Evolutionary conservation across 2,888 invertebrate genomes (phyloP).

Genomic region (Dasysyrphus tricinctus): DNA sequence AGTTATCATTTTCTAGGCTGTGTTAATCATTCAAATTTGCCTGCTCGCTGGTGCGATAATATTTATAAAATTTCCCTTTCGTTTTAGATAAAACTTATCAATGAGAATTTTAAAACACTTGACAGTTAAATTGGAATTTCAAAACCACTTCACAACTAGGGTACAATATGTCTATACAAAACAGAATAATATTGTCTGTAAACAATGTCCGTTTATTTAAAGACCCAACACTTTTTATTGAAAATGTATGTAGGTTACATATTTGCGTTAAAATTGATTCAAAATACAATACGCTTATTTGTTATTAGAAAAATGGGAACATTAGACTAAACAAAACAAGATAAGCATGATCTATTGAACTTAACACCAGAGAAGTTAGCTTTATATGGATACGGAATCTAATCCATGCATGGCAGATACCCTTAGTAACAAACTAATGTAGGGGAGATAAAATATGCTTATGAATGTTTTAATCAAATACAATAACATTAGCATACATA

Average conservation of each 20-base stretch:
- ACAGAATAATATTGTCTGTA: background rate
- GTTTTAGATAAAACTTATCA: constrained; percentile 50
- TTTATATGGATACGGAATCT: constrained; percentile 11
- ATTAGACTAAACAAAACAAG: background rate
- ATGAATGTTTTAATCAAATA: background rate
- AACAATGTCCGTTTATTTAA: background rate
- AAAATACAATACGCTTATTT: background rate
- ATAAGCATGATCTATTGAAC: constrained; percentile 42
- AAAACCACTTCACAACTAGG: background rate
- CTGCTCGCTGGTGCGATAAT: background rate
- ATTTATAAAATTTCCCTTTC: constrained; percentile 31
- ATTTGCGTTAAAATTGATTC: background rate
- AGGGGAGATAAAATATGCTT: background rate
- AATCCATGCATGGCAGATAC: constrained; percentile 1
- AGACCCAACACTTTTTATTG: background rate
- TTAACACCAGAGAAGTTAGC: background rate
- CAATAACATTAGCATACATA: background rate
- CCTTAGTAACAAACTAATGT: background rate
- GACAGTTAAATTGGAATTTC: background rate
- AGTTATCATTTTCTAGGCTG: background rate
- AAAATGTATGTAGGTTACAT: background rate
- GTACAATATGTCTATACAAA: background rate
- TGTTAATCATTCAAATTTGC: background rate
- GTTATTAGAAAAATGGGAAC: background rate
- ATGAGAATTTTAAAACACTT: constrained; percentile 27